phyloP scores from a whole-genome alignment of 2,797 vertebrate species.

The Aplochiton taeniatus region DNA sequence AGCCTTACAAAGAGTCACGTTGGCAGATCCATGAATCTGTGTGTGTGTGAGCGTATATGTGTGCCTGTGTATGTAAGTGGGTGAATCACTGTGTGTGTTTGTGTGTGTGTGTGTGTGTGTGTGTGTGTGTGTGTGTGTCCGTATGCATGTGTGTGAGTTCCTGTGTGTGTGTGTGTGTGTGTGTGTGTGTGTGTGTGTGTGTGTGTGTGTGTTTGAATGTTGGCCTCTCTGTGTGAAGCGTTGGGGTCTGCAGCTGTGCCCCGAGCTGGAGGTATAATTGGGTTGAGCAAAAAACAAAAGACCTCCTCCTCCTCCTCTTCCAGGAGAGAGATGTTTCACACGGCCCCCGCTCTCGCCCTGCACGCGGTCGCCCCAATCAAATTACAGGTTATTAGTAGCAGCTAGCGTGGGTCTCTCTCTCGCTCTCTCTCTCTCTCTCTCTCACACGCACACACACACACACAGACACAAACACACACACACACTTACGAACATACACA shows the following conservation, averaged over 20 bases:
- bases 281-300: conserved; percentile 46
- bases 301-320: conserved; percentile 27
- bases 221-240: not conserved
- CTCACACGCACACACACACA: no score
- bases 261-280: conserved; percentile 64
- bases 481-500: no score
- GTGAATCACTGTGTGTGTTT: no score
- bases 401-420: conserved; percentile 32
- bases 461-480: no score
- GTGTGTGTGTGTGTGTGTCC: no score
- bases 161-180: no score
- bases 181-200: not conserved
- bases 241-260: conserved; percentile 56
- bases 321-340: conserved; percentile 36
- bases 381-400: conserved; percentile 69
- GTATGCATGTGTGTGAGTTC: no score
- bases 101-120: no score
- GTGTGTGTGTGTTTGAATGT: not conserved
- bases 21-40: not conserved
- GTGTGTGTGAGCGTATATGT: no score
- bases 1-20: no score
- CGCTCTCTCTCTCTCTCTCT: not conserved
- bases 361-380: conserved; percentile 59
- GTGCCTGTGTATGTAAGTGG: no score
- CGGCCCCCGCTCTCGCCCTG: conserved; percentile 46